These are phyloP conservation scores for Dicyrtoma fusca DNA, from an alignment of 2,888 invertebrate species.

Conservation along the genomic window DNA sequence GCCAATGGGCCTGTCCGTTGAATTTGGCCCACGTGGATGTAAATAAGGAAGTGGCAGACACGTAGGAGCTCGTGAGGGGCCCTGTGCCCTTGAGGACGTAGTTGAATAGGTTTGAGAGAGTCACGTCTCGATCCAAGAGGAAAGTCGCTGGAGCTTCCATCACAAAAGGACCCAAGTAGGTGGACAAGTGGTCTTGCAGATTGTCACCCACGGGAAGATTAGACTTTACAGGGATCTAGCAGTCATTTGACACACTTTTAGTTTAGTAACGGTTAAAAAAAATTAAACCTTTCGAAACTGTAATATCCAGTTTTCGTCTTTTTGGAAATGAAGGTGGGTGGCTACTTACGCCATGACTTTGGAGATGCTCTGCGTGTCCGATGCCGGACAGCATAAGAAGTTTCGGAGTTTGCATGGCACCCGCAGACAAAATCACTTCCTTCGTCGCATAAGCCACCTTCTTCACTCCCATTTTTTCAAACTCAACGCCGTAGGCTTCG, in stretches of 20 bases:
- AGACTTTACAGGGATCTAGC: constrained; percentile 20
- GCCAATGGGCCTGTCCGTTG: constrained; percentile 49
- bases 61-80: constrained; percentile 34
- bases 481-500: constrained; percentile 25
- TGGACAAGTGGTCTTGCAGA: constrained; percentile 26
- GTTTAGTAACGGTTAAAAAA: background rate
- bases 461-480: constrained; percentile 2
- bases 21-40: constrained; percentile 44
- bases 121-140: constrained; percentile 21
- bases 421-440: constrained; percentile 24
- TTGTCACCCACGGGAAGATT: constrained; percentile 26
- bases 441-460: constrained; percentile 14
- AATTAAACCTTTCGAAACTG: background rate
- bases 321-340: background rate
- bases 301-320: background rate
- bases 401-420: constrained; percentile 24
- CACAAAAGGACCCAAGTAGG: constrained; percentile 16
- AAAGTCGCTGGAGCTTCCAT: constrained; percentile 5
- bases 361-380: constrained; percentile 18
- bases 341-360: constrained; percentile 11
- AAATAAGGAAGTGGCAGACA: constrained; percentile 47
- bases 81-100: constrained; percentile 41
- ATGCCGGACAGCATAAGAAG: constrained; percentile 26
- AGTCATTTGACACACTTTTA: no score
- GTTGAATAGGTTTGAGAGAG: background rate